Percentiles rank a stretch among this genome's conserved stretches.
Conservation (phyloP, 2,797 vertebrate genomes). For the Gadopsis bispinosus region DNA sequence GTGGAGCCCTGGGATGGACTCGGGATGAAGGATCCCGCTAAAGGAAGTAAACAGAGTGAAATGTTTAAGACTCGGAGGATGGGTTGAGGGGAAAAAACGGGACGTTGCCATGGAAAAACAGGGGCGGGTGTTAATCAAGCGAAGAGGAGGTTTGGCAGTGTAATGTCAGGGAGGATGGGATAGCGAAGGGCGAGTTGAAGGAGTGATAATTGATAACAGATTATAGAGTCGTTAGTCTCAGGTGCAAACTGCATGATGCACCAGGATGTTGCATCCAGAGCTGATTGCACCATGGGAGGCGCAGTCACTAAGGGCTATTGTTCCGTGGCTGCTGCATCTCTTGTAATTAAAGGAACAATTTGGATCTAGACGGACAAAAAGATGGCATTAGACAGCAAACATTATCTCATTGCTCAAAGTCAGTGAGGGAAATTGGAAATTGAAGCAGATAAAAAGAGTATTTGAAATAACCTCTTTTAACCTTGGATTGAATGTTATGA, state of each 20-base stretch:
- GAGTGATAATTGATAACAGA: constrained; percentile 75
- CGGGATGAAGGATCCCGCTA: constrained; percentile 60
- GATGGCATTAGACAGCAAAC: constrained; percentile 60
- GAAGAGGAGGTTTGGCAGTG: constrained; percentile 53
- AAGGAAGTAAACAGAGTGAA: constrained; percentile 77
- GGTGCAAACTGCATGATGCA: constrained; percentile 63
- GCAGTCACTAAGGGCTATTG: constrained; percentile 45
- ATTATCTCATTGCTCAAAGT: constrained; percentile 71
- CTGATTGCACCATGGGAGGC: constrained; percentile 65
- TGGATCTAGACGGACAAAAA: constrained; percentile 60
- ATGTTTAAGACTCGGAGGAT: constrained; percentile 42
- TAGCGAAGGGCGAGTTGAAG: constrained; percentile 37
- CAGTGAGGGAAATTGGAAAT: constrained; percentile 29
- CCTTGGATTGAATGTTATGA: constrained; percentile 2
- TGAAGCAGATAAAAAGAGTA: constrained; percentile 20
- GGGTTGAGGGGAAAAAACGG: constrained; percentile 35
- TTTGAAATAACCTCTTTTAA: constrained; percentile 1
- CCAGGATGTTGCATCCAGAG: constrained; percentile 47
- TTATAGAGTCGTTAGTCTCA: constrained; percentile 64
- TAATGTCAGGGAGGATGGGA: constrained; percentile 21
- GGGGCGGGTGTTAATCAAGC: constrained; percentile 50
- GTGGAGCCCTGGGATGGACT: constrained; percentile 54
- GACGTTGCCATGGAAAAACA: neutral
- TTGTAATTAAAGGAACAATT: constrained; percentile 80
- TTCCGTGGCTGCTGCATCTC: constrained; percentile 46